Conservation (phyloP, 2,797 vertebrate species). For the Chloroceryle amazona region DNA sequence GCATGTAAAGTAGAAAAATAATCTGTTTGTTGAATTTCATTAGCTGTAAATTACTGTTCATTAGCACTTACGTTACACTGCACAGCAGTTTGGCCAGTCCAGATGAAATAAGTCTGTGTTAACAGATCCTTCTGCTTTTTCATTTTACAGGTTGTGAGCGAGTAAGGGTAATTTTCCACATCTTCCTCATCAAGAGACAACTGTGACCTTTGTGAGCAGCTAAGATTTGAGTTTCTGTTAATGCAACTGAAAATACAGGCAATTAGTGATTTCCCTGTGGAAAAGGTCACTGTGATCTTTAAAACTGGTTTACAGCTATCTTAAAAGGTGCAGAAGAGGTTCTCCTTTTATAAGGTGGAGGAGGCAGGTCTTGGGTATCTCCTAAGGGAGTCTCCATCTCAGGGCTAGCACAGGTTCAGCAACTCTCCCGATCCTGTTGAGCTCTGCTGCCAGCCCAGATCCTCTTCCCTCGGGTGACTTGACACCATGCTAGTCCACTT, state of each 20-base stretch:
- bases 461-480: neutral
- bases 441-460: neutral
- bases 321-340: neutral
- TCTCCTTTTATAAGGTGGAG: neutral
- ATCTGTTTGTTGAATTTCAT: neutral
- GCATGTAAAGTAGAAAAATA: neutral
- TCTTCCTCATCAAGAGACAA: neutral
- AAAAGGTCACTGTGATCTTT: slow-evolving; percentile 6
- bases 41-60: neutral
- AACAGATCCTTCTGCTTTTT: neutral
- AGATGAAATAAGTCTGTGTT: neutral
- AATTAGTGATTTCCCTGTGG: neutral
- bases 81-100: neutral
- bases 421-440: neutral
- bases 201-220: neutral
- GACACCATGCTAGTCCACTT: neutral
- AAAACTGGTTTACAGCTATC: neutral
- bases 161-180: slow-evolving; percentile 30
- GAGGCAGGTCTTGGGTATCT: neutral
- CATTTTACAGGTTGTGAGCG: neutral
- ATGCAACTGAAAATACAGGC: neutral
- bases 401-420: neutral
- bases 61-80: neutral
- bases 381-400: neutral
- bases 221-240: neutral